Evolutionary conservation across 2,113 vertebrate species (phyloP).

Genomic region (Cathartes aura): DNA sequence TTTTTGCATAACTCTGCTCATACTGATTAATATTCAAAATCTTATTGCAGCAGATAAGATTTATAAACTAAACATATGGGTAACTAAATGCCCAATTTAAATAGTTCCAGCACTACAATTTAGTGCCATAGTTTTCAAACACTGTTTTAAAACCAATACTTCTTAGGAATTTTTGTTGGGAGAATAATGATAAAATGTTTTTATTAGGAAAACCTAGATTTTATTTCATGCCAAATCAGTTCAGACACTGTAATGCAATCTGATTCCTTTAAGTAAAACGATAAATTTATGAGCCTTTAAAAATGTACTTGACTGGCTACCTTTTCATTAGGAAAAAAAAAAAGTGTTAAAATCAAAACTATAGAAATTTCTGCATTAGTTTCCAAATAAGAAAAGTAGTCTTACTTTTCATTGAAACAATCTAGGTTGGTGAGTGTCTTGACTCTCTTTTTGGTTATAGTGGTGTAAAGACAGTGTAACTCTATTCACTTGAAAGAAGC

Average conservation of each 20-base stretch:
- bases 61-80: not conserved
- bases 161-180: not conserved
- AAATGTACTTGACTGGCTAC: not conserved
- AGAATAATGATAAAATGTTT: constrained; percentile 19
- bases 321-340: not conserved
- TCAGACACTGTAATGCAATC: not conserved
- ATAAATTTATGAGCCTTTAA: not conserved
- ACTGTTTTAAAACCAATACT: not conserved
- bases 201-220: not conserved
- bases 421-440: not conserved
- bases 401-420: not conserved
- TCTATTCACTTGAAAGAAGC: not conserved
- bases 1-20: not conserved
- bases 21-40: not conserved
- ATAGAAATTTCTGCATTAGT: not conserved
- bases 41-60: not conserved
- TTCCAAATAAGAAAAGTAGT: not conserved
- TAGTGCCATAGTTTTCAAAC: constrained; percentile 4
- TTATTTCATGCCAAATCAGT: not conserved
- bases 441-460: not conserved
- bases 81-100: not conserved
- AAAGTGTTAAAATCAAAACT: not conserved
- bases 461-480: not conserved
- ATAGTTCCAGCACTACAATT: not conserved
- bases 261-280: not conserved